Conservation (phyloP, 2,888 invertebrate genomes). For the Hirtodrosophila histrioides region DNA sequence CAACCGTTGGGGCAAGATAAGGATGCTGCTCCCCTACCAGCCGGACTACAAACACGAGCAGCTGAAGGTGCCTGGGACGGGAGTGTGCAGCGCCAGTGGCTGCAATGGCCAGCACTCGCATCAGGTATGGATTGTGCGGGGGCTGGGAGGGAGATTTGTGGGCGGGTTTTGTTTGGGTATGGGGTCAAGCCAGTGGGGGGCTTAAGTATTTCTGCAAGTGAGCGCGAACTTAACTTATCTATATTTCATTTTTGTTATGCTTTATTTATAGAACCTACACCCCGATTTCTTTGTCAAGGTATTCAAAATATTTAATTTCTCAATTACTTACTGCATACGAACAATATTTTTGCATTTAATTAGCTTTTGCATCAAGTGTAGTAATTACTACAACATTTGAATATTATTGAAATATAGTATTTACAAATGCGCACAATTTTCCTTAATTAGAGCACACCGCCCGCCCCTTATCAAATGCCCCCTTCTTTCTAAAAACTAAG, state of each 20-base stretch:
- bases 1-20: slow-evolving; percentile 95
- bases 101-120: slow-evolving; percentile 86
- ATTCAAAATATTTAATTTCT: slow-evolving; percentile 71
- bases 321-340: slow-evolving; percentile 54
- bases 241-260: slow-evolving; percentile 73
- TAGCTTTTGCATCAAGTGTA: slow-evolving; percentile 63
- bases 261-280: slow-evolving; percentile 84
- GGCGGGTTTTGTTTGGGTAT: slow-evolving; percentile 8
- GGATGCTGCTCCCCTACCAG: slow-evolving; percentile 95
- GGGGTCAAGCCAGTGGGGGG: slow-evolving; percentile 4
- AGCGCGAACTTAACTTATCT: slow-evolving; percentile 60
- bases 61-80: slow-evolving; percentile 91
- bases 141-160: background rate
- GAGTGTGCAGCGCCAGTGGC: slow-evolving; percentile 88
- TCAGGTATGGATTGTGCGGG: slow-evolving; percentile 79
- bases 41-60: slow-evolving; percentile 96
- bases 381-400: slow-evolving; percentile 30
- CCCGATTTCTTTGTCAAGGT: slow-evolving; percentile 84
- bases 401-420: slow-evolving; percentile 13
- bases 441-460: slow-evolving; percentile 37
- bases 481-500: background rate
- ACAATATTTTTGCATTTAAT: slow-evolving; percentile 65
- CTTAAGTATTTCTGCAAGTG: slow-evolving; percentile 32
- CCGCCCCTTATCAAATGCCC: slow-evolving; percentile 1
- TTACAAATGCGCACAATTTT: slow-evolving; percentile 39